Base-by-base conservation (phyloP, 2,888 invertebrate genomes). In the Eurois occulta region DNA sequence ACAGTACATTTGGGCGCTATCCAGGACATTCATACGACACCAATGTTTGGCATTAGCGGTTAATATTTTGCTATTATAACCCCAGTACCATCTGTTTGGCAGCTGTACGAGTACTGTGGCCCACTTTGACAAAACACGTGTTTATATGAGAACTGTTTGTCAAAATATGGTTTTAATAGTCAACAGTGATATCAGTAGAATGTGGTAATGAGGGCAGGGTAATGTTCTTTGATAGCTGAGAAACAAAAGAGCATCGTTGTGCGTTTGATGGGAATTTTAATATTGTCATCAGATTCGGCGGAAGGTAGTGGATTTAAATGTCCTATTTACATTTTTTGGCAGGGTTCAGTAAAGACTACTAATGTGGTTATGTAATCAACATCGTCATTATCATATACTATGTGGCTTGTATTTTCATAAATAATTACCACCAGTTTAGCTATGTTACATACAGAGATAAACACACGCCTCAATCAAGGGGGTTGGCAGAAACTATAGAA, bases 101-200 rank as follows among this genome's bases (percentile, higher is more conserved):
- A 95, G 91, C 91, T 95, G 94, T 82, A 48, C 8, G 21, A 48
- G 21, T 48, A 78, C 77, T 58, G 87, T 92, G 93, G 84, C 92
- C 94, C 89, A 94, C 83, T 92, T 94, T 85, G 83, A 78, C 78
- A 89, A 89, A 90, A 92, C 94, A 94, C 91, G 90, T 94, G 94
- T 91, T 90, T 46, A 79, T 75, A 71, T 69, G 77, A 66, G 84
- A 89, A 85, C 85, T 68, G 82, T 77, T 60, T 35, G 58, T 80
- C 82, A 83, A 87, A 87, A 81, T 83, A 80, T 83, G 82, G 74
- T 75, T 86, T 79, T 84, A 81, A 83, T 88, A 70, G 82, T 76
- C 81, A 78, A 84, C 80, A 75, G 80, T 75, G 64, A 77, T 83
- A 80, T 85, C 69, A 75, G 32, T 78, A 67, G 65, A 62, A 76